Evolutionary conservation across 2,797 vertebrate genomes (phyloP).

Genomic region (Rousettus madagascariensis): DNA sequence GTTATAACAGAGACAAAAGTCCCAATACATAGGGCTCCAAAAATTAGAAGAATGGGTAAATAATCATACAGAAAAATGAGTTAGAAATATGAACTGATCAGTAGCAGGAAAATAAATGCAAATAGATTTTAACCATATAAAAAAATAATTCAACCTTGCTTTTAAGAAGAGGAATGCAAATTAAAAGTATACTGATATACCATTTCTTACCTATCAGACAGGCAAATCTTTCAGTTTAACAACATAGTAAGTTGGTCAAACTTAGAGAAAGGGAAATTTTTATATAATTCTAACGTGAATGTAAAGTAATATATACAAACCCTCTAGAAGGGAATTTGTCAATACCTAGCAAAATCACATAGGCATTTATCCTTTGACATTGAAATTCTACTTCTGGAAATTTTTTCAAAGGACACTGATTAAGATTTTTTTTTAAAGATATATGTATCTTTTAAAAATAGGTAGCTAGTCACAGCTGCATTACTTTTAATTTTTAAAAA

Average conservation of each 20-base stretch:
- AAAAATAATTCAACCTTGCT: not conserved
- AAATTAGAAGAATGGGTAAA: not conserved
- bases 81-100: not conserved
- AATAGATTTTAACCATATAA: not conserved
- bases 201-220: not conserved
- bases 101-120: not conserved
- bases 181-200: not conserved
- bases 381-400: slow-evolving; percentile 4
- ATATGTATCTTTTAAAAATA: too few relatives aligned
- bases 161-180: not conserved
- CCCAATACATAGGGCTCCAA: not conserved
- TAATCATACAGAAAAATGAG: not conserved
- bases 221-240: not conserved
- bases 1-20: not conserved
- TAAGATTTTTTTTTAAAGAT: not conserved
- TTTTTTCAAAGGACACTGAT: not conserved
- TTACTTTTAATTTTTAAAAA: not conserved
- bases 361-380: not conserved
- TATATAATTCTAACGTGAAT: not conserved
- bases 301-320: not conserved
- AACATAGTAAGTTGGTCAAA: not conserved
- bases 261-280: not conserved
- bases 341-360: not conserved
- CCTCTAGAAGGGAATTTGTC: not conserved
- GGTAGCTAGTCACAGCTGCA: not conserved